Evolutionary conservation across 2,888 invertebrate species (phyloP).

Genomic region (Cacoxenus indagator): DNA sequence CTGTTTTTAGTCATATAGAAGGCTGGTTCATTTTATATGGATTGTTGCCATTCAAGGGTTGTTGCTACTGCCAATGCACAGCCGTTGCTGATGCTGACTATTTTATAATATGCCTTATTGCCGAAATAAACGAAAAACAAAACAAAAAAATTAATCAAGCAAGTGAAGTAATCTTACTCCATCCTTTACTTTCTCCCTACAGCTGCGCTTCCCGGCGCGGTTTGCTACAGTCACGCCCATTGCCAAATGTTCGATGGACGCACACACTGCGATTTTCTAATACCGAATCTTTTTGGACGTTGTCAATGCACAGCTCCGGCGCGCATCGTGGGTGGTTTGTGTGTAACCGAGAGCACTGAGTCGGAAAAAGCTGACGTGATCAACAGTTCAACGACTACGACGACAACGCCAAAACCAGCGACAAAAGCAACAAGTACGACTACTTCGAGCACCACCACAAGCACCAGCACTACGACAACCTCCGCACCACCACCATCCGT

Average conservation of each 20-base stretch:
- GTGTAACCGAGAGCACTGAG: conserved; percentile 69
- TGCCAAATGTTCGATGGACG: conserved; percentile 87
- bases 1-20: conserved; percentile 62
- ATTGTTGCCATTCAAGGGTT: conserved; percentile 39
- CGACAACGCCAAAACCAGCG: conserved; percentile 30
- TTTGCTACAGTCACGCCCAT: conserved; percentile 91
- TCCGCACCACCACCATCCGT: conserved; percentile 34
- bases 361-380: conserved; percentile 14
- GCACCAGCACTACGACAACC: conserved; percentile 32
- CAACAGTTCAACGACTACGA: conserved; percentile 12
- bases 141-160: not conserved
- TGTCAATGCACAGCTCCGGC: conserved; percentile 84
- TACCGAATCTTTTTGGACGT: conserved; percentile 89
- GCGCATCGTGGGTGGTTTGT: conserved; percentile 77
- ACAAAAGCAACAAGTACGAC: conserved; percentile 36
- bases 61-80: conserved; percentile 35
- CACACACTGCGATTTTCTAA: conserved; percentile 90
- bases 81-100: conserved; percentile 57
- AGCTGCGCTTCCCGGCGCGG: conserved; percentile 89
- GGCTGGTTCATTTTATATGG: conserved; percentile 53
- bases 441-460: conserved; percentile 41
- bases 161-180: not conserved
- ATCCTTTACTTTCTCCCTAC: conserved; percentile 39
- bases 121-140: not conserved
- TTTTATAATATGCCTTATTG: conserved; percentile 57